These are phyloP conservation scores for Blastobasis lacticolella DNA, from an alignment of 2,888 invertebrate species.

Conservation along the genomic window DNA sequence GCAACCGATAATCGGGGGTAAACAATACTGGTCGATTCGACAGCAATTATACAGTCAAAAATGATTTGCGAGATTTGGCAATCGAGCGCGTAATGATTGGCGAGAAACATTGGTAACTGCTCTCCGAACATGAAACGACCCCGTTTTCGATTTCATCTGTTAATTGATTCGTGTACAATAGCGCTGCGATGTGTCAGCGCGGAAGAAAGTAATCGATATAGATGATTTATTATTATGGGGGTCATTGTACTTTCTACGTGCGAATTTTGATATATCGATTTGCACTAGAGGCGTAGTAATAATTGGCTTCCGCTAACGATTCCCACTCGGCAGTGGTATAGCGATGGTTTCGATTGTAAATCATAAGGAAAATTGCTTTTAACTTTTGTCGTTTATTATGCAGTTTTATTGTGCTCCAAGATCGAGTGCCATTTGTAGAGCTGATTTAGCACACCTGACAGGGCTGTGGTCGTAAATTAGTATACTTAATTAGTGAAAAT, in stretches of 20 bases:
- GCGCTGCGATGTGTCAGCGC: constrained; percentile 28
- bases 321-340: background rate
- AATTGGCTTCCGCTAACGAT: constrained; percentile 3
- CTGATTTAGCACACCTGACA: too few relatives aligned
- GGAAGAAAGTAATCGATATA: constrained; percentile 27
- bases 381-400: background rate
- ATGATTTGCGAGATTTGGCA: too few relatives aligned
- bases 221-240: constrained; percentile 23
- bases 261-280: constrained; percentile 4
- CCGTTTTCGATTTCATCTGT: constrained; percentile 52
- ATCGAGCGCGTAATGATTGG: too few relatives aligned
- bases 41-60: background rate
- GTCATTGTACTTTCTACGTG: constrained; percentile 35
- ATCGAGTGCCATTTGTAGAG: too few relatives aligned
- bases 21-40: too few relatives aligned
- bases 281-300: constrained; percentile 1
- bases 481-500: too few relatives aligned
- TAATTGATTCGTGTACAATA: constrained; percentile 63
- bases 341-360: too few relatives aligned
- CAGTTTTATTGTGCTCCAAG: too few relatives aligned
- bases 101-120: too few relatives aligned
- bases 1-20: too few relatives aligned
- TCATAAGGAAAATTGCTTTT: too few relatives aligned
- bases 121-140: constrained; percentile 5
- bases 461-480: too few relatives aligned